A percentile compares a stretch with the other conserved stretches of the same genome.
These are phyloP conservation scores for Enteromius trimaculatus DNA, from an alignment of 2,797 vertebrate genomes.

Conservation along the genomic window DNA sequence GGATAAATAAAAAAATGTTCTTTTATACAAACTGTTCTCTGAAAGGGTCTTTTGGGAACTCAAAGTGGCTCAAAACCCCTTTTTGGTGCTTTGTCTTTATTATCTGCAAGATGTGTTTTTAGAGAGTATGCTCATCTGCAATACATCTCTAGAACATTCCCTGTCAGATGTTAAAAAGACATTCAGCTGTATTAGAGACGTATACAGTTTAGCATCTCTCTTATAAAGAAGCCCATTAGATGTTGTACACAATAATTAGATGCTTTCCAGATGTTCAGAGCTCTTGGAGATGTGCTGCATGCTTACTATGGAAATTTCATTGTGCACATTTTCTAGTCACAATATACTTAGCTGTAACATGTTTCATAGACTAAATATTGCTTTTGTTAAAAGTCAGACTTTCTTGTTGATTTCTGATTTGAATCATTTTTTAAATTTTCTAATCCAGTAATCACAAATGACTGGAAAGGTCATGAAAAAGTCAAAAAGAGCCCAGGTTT, in stretches of 20 bases:
- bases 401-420: background rate
- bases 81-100: background rate
- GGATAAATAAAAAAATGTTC: background rate
- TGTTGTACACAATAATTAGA: conserved; percentile 11
- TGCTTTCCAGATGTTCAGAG: conserved; percentile 10
- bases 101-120: background rate
- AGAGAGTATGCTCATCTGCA: background rate
- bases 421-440: background rate
- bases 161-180: background rate
- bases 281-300: background rate
- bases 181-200: background rate
- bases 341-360: background rate
- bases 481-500: background rate
- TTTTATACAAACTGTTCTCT: background rate
- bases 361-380: background rate
- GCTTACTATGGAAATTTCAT: background rate
- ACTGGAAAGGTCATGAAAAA: background rate
- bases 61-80: background rate
- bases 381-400: background rate
- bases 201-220: background rate
- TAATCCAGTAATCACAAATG: background rate
- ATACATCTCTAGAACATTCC: background rate
- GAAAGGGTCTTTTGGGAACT: background rate
- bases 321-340: background rate
- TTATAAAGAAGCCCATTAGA: background rate